Base-by-base conservation (phyloP, 2,113 vertebrate genomes). In the Butorides virescens region DNA sequence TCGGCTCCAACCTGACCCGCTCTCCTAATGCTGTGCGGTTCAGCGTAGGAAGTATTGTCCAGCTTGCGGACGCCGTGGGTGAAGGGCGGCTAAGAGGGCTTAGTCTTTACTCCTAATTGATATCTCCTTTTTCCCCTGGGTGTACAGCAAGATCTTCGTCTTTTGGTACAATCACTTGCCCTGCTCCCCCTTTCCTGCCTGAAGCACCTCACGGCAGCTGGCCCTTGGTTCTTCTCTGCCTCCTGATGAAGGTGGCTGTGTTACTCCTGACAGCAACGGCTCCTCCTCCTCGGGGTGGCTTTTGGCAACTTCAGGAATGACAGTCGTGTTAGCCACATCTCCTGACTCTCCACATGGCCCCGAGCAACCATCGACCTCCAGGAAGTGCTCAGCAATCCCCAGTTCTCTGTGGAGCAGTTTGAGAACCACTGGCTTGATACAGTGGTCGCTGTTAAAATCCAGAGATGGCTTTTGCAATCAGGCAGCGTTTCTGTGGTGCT, bases 401-500 rank as follows among this genome's bases (percentile, higher is more conserved):
- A 74, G 39, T 87, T 85, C 84, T 75, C 85, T 83, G 83, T 65
- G 95, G 92, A 94, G 95, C 91, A 91, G 92, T 97, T 96, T 94
- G 94, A 96, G 96, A 97, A 96, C 93, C 95, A 86, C 39, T 93
- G 88, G 44, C 76, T 95, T 79, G 93, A 92, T 94, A 92, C 86
- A 80, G 82, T 83, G 95, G 74, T 96, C 91, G 8, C 92, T 92
- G 92, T 94, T 78, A 67, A 44, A 92, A 76, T 29, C 50, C 2
- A 7, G 75, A 74, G 81, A 42, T 65, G 87, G 85, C 66, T 86
- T 78, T 93, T 89, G 88, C 61, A 13, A 18, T 68, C 50, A 79
- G 86, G 88, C 74, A 92, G 86, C 8, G 1, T 49, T 77, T 44
- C 37, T 16, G 22, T 3, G 72, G 82, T 12, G 62, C 87, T 79